Evolutionary conservation across 2,888 invertebrate genomes (phyloP).

Genomic region (Euphydryas editha): DNA sequence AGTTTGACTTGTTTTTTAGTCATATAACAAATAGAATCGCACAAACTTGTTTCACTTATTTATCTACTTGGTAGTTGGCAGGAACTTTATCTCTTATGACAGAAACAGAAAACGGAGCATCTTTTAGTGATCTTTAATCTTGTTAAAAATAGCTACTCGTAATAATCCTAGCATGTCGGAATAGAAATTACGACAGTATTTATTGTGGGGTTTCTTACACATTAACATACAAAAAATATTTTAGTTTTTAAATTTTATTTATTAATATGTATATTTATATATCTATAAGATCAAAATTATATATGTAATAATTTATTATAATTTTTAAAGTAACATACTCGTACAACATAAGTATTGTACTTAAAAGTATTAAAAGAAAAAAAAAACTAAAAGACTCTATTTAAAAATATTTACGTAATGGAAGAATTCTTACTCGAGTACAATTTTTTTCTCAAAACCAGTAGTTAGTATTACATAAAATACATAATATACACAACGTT

Average conservation of each 20-base stretch:
- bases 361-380: neutral
- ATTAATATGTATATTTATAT: too few relatives aligned
- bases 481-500: constrained; percentile 39
- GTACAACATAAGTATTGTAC: too few relatives aligned
- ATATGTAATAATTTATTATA: too few relatives aligned
- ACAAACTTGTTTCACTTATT: constrained; percentile 38
- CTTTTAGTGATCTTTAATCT: constrained; percentile 35
- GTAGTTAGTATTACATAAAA: constrained; percentile 10
- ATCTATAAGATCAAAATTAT: too few relatives aligned
- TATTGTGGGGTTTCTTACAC: too few relatives aligned
- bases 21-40: constrained; percentile 30
- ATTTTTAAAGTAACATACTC: too few relatives aligned
- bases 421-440: neutral
- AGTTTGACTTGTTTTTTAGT: too few relatives aligned
- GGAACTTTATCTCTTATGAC: constrained; percentile 34
- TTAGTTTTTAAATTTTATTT: too few relatives aligned
- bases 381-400: neutral
- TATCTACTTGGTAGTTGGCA: constrained; percentile 31
- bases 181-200: too few relatives aligned
- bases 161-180: neutral
- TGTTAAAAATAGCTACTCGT: constrained; percentile 18
- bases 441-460: constrained; percentile 7
- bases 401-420: neutral
- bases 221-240: too few relatives aligned
- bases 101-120: constrained; percentile 37